Base-by-base conservation (phyloP, 2,113 vertebrate genomes). In the Passer domesticus region DNA sequence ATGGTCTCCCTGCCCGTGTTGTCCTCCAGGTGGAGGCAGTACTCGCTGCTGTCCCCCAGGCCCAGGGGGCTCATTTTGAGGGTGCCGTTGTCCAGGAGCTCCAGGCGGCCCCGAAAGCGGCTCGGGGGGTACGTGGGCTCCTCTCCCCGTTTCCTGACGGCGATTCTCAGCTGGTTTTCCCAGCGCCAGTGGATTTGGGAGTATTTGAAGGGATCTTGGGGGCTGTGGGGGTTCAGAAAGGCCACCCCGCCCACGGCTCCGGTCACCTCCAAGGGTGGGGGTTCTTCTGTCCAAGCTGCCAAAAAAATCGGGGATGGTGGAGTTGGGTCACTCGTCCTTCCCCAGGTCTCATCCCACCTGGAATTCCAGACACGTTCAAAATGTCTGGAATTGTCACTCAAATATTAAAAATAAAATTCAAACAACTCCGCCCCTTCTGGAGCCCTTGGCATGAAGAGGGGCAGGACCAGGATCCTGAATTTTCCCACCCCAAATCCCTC, bases 41-140 rank as follows among this genome's bases (percentile, higher is more conserved):
- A 59, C 14, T 35, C 22, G 56, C 22, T 22, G 56, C n/a, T 8
- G 56, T 59, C 56, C 22, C 3, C 56, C 15, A 24, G 56, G 15
- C 1, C 16, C 56, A 59, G 56, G 7, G 4, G 5, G 3, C 22
- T 24, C 56, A 59, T 9, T 4, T 2, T 7, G 15, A 59, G 56
- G 10, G 10, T 16, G 1, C 6, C 15, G n/a, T 35, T 35, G 10
- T 35, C n/a, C 56, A 25, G n/a, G 10, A 59, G 56, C 22, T 59
- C n/a, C 56, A 59, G 56, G 56, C n/a, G 56, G 4, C 6, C 56
- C n/a, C 3, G 2, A 2, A 59, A 59, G 10, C 10, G n/a, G n/a
- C 15, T 17, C 56, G 0, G n/a, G 56, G n/a, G 56, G 56, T 59
- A 59, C 15, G 0, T 2, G 56, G n/a, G 15, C 22, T 4, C 1